Conservation (phyloP, 2,113 vertebrate genomes). For the Pimephales promelas region DNA sequence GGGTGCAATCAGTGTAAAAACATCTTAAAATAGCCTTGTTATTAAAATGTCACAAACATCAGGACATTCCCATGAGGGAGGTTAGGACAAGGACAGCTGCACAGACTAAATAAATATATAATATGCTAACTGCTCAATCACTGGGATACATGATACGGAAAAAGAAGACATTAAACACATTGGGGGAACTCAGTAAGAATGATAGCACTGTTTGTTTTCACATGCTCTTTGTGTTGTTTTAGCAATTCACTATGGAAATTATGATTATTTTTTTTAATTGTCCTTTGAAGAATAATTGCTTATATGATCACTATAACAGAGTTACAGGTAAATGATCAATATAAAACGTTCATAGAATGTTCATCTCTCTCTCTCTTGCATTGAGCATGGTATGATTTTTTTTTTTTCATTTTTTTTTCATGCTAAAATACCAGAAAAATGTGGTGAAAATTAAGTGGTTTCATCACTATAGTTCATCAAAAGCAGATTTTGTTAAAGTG, state of each 20-base stretch:
- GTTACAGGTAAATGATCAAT: neutral
- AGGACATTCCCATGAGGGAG: slow-evolving; percentile 35
- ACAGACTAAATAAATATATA: slow-evolving; percentile 26
- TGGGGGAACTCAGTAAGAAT: neutral
- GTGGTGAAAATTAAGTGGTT: neutral
- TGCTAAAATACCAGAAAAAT: neutral
- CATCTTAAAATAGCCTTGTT: slow-evolving; percentile 49
- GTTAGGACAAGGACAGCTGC: slow-evolving; percentile 36
- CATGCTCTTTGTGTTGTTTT: neutral
- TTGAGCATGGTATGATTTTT: no score
- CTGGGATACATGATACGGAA: neutral
- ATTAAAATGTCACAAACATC: slow-evolving; percentile 47
- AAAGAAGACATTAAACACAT: neutral
- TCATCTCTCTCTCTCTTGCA: no score
- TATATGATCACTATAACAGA: neutral
- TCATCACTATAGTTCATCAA: neutral
- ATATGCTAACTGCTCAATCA: slow-evolving; percentile 23
- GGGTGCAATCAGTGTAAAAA: slow-evolving; percentile 8
- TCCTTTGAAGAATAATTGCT: neutral
- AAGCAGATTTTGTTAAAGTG: neutral
- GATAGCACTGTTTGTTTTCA: neutral
- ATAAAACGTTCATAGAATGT: neutral
- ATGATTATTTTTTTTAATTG: neutral
- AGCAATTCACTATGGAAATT: neutral
- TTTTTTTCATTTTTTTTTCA: no score